Conservation (phyloP, 2,888 invertebrate species). For the Asteroscopus sphinx region DNA sequence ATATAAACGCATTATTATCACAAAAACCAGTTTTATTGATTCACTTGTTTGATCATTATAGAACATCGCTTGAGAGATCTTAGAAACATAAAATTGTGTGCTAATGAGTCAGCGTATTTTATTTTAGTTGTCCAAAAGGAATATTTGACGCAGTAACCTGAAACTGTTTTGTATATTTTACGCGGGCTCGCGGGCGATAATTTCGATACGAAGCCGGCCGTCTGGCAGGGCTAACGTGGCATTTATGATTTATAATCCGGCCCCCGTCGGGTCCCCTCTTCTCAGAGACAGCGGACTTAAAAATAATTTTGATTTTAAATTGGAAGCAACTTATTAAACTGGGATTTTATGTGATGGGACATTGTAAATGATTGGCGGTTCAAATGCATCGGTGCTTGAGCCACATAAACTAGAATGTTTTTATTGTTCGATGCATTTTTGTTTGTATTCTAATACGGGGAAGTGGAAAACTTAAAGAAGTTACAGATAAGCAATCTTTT, state of each 20-base stretch:
- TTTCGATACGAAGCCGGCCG: constrained; percentile 80
- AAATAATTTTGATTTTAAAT: constrained; percentile 87
- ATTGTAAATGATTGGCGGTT: constrained; percentile 69
- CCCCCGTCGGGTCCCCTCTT: constrained; percentile 81
- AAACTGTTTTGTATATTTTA: constrained; percentile 87
- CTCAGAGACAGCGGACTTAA: constrained; percentile 81
- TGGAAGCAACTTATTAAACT: constrained; percentile 84
- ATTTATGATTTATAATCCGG: constrained; percentile 88
- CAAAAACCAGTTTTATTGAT: constrained; percentile 45
- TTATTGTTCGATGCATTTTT: constrained; percentile 7
- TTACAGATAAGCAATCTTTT: constrained; percentile 4
- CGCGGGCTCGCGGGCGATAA: constrained; percentile 82
- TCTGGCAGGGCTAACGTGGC: constrained; percentile 81
- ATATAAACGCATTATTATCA: constrained; percentile 27
- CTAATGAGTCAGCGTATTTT: constrained; percentile 78
- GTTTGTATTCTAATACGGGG: constrained; percentile 12
- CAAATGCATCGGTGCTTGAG: constrained; percentile 25
- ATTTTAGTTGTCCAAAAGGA: constrained; percentile 77
- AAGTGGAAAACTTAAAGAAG: constrained; percentile 16
- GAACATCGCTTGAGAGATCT: constrained; percentile 31
- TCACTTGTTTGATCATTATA: constrained; percentile 35
- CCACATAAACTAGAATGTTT: constrained; percentile 31
- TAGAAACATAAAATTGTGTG: constrained; percentile 47
- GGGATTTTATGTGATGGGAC: constrained; percentile 76
- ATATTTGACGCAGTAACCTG: constrained; percentile 84